Base-by-base conservation (phyloP, 2,113 vertebrate genomes). In the Zosterops lateralis region DNA sequence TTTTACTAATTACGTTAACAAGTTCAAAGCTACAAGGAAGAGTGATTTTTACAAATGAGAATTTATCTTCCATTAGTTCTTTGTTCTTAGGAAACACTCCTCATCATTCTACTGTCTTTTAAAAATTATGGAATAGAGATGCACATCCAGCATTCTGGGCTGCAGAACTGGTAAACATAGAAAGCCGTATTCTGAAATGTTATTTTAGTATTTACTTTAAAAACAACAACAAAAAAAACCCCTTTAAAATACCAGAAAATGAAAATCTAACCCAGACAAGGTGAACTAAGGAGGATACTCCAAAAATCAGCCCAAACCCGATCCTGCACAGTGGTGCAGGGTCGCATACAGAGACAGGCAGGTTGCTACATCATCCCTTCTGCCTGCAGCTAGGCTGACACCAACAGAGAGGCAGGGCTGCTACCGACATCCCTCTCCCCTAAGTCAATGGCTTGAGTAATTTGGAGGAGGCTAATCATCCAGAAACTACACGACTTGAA, bases 401-500 rank as follows among this genome's bases (percentile, higher is more conserved):
- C 32, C 48, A 11, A 2, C 36, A 29, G 28, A 3, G 4, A 8
- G 18, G n/a, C 48, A 16, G 56, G 50, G 36, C 32, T 10, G 24
- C 31, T 34, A 56, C 16, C 42, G 12, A 2, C n/a, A 31, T 31
- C 68, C 2, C 47, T 42, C 74, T 28, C 34, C 50, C 66, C 77
- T 89, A 57, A 75, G 21, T 58, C 68, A 29, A 10, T 0, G 4
- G 20, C 70, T 84, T 1, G 1, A 78, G 22, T 29, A 82, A 92
- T 74, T 75, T 45, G 48, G 40, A 78, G 54, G 22, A 72, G 47
- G 54, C 72, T 92, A 96, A 94, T 92, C 82, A 94, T 57, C 31
- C 66, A 82, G 67, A 87, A 82, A 47, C 21, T n/a, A 50, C 29
- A 38, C 47, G 87, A 89, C 62, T 79, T 65, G 77, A 91, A 87